phyloP scores from a whole-genome alignment of 2,113 vertebrate genomes.

The Ptychochromis oligacanthus region DNA sequence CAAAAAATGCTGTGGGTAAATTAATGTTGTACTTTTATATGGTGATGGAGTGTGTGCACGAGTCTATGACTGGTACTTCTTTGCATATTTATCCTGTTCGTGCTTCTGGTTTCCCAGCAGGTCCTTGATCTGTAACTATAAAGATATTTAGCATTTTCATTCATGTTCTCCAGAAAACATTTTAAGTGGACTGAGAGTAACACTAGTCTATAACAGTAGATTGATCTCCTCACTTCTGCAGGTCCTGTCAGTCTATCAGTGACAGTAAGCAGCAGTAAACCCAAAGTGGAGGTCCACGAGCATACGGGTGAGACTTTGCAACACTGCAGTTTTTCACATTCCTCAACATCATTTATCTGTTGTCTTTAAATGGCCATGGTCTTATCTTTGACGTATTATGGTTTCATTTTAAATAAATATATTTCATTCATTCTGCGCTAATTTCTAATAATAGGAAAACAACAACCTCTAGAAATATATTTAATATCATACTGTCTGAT shows the following conservation, averaged over 20 bases:
- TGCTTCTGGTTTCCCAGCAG: background rate
- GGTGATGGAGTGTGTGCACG: too few relatives aligned
- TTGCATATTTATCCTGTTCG: background rate
- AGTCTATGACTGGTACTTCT: background rate
- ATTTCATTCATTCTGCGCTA: background rate
- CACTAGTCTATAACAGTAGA: background rate
- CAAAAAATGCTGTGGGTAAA: too few relatives aligned
- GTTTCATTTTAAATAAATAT: background rate
- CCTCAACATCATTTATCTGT: background rate
- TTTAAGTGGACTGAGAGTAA: background rate
- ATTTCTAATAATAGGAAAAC: background rate
- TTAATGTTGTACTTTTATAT: too few relatives aligned
- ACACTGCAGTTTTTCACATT: background rate
- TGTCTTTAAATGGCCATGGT: background rate
- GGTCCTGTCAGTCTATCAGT: constrained; percentile 68
- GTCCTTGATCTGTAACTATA: background rate
- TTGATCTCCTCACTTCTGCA: constrained; percentile 27
- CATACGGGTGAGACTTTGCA: constrained; percentile 71
- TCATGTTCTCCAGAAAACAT: background rate
- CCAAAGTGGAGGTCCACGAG: constrained; percentile 76
- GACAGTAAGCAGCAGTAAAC: constrained; percentile 74
- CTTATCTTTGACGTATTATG: too few relatives aligned
- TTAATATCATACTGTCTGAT: background rate
- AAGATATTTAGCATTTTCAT: background rate
- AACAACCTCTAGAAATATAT: background rate